Percentiles rank a stretch among this genome's conserved stretches.
These are phyloP conservation scores for Cephus runcator DNA, from an alignment of 2,888 invertebrate species.

Conservation along the genomic window DNA sequence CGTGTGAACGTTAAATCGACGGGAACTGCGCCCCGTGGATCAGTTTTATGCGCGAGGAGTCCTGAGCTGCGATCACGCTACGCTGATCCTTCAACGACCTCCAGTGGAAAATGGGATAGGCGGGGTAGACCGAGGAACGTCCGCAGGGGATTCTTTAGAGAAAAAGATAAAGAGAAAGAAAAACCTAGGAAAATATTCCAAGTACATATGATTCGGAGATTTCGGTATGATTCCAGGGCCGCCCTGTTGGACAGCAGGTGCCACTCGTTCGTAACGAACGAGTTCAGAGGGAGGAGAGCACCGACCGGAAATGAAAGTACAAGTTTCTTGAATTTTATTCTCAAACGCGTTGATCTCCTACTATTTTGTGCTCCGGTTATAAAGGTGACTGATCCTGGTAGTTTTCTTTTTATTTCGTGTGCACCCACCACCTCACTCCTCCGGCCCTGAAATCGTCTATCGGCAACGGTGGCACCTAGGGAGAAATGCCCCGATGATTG, in stretches of 20 bases:
- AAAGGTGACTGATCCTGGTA: neutral
- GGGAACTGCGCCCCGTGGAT: neutral
- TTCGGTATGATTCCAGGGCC: neutral
- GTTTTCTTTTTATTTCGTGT: neutral
- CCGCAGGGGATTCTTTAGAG: neutral
- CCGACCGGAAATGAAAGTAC: neutral
- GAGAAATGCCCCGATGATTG: neutral
- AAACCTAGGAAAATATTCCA: too few species aligned
- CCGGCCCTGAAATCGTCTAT: neutral
- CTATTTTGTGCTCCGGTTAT: neutral
- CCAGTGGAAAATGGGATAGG: neutral
- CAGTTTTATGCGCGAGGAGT: neutral
- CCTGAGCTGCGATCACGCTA: slow-evolving; percentile 2
- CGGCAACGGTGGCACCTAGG: neutral
- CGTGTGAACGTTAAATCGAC: neutral
- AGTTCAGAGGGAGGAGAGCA: too few species aligned
- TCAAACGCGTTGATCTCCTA: too few species aligned
- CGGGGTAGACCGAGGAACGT: neutral
- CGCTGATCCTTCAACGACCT: neutral
- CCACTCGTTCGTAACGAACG: too few species aligned
- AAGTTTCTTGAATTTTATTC: neutral
- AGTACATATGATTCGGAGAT: too few species aligned
- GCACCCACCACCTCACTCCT: neutral
- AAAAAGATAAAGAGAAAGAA: neutral
- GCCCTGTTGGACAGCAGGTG: too few species aligned